Conservation (phyloP, 2,888 invertebrate genomes). For the Mimas tiliae region DNA sequence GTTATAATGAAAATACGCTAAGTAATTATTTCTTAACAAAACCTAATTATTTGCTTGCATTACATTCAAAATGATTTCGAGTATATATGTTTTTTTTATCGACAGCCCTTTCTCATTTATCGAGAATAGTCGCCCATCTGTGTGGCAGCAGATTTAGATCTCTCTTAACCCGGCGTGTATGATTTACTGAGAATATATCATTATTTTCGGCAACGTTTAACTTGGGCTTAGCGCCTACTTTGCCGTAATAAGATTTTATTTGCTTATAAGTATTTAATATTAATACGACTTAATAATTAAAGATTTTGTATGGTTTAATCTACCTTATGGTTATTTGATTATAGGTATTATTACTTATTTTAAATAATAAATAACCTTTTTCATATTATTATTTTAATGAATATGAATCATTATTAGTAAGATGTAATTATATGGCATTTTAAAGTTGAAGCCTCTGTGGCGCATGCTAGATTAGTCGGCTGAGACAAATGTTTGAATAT, state of each 20-base stretch:
- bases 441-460: no score
- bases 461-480: no score
- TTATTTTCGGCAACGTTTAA: conserved; percentile 34
- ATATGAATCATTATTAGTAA: no score
- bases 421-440: no score
- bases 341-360: no score
- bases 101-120: neutral
- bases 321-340: neutral
- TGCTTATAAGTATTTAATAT: neutral
- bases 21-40: no score
- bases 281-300: neutral
- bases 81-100: neutral
- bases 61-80: no score
- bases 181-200: conserved; percentile 42
- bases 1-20: no score
- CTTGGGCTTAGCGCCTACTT: conserved; percentile 31
- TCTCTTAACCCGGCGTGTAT: conserved; percentile 38
- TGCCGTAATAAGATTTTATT: conserved; percentile 9
- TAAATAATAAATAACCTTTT: no score
- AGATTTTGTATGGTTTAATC: neutral
- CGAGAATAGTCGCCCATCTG: conserved; percentile 22
- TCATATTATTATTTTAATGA: no score
- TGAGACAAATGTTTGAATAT: no score
- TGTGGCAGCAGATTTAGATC: conserved; percentile 39
- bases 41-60: no score